A percentile compares a stretch with the other conserved stretches of the same genome.
These are phyloP conservation scores for Drosophila monieri DNA, from an alignment of 2,888 invertebrate genomes.

Conservation along the genomic window DNA sequence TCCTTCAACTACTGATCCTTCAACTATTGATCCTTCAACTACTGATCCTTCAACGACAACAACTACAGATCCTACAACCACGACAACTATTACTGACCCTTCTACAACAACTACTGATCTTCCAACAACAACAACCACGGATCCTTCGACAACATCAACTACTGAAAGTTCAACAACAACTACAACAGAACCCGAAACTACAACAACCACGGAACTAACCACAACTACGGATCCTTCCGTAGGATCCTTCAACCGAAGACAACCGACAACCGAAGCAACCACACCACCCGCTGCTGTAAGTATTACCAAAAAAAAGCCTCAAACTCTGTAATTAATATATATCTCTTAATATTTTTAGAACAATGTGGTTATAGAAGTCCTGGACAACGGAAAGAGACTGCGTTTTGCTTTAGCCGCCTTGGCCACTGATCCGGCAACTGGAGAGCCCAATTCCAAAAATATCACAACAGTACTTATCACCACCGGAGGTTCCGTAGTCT, in stretches of 20 bases:
- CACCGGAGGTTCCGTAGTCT: background rate
- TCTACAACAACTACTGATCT: background rate
- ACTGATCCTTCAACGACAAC: background rate
- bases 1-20: background rate
- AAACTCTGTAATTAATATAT: background rate
- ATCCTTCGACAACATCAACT: background rate
- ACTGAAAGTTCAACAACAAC: slow-evolving; percentile 1
- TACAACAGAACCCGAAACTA: background rate
- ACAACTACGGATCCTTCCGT: background rate
- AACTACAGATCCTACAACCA: background rate
- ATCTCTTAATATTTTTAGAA: background rate
- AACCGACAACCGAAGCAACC: slow-evolving; percentile 2
- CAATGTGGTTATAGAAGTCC: background rate
- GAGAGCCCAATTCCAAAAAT: background rate
- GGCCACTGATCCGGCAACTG: background rate
- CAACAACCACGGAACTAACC: background rate
- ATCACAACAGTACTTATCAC: background rate
- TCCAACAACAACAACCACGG: background rate
- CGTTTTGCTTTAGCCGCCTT: background rate
- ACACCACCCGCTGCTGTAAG: background rate
- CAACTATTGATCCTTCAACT: background rate
- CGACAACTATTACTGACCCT: background rate
- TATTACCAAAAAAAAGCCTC: background rate
- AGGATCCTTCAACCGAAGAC: no score
- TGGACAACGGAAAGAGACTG: background rate